Evolutionary conservation across 2,797 vertebrate genomes (phyloP).

Genomic region (Myotis findleyi): DNA sequence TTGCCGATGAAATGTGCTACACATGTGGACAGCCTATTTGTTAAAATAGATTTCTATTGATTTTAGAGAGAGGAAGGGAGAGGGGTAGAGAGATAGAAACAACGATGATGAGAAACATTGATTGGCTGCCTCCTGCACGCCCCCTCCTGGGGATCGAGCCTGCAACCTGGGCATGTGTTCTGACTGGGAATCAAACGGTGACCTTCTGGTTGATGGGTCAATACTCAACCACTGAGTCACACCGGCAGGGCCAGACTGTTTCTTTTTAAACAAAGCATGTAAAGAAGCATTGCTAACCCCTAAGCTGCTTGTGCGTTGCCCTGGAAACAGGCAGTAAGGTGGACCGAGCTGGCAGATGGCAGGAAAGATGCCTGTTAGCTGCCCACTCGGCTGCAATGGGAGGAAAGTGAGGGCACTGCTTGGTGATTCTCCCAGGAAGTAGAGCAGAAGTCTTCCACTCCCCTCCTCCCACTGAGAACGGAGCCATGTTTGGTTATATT

Average conservation of each 20-base stretch:
- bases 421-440: not conserved
- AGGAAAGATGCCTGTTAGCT: not conserved
- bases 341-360: not conserved
- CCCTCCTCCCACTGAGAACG: not conserved
- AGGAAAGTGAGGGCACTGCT: not conserved
- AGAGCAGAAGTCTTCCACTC: fast-evolving
- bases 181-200: too few species aligned
- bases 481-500: not conserved
- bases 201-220: too few species aligned
- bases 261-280: not conserved
- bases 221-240: too few species aligned
- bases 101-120: too few species aligned
- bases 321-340: not conserved
- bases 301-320: not conserved
- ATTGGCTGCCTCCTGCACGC: too few species aligned
- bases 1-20: not conserved
- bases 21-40: not conserved
- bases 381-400: fast-evolving
- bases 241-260: not conserved
- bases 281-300: not conserved
- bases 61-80: too few species aligned
- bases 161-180: too few species aligned
- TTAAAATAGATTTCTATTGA: too few species aligned
- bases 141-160: too few species aligned
- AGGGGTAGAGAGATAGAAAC: too few species aligned